These are phyloP conservation scores for Melinaea marsaeus DNA, from an alignment of 2,888 invertebrate genomes.

Conservation along the genomic window DNA sequence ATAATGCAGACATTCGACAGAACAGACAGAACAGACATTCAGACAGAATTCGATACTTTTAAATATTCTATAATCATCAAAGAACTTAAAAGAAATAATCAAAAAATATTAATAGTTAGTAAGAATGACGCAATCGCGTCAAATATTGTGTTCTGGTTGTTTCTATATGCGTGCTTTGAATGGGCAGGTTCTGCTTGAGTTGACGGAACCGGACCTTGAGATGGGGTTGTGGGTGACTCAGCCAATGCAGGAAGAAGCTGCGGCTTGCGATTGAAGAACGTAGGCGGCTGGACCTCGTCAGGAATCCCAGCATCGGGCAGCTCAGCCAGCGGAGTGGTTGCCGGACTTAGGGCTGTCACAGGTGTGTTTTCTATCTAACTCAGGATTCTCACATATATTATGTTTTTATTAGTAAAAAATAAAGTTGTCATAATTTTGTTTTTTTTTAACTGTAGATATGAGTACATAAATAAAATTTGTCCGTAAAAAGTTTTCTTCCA, in stretches of 20 bases:
- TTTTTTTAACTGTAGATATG: no score
- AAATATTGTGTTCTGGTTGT: slow-evolving; percentile 79
- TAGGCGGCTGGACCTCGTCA: slow-evolving; percentile 89
- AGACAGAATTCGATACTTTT: no score
- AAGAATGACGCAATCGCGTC: slow-evolving; percentile 71
- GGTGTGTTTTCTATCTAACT: slow-evolving; percentile 52
- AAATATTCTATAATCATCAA: neutral
- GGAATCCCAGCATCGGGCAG: slow-evolving; percentile 92
- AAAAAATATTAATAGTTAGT: slow-evolving; percentile 9
- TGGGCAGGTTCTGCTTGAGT: slow-evolving; percentile 91
- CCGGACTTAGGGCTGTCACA: slow-evolving; percentile 93
- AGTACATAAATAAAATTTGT: no score
- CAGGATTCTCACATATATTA: no score
- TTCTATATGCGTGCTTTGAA: slow-evolving; percentile 83
- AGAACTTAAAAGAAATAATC: neutral
- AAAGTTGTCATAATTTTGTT: no score
- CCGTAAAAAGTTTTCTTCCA: neutral
- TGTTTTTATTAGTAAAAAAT: neutral
- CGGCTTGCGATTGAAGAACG: slow-evolving; percentile 96
- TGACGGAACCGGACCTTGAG: slow-evolving; percentile 94
- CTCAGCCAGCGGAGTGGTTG: slow-evolving; percentile 95
- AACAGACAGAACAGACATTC: no score
- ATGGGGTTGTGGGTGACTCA: slow-evolving; percentile 93
- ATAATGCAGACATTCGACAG: no score
- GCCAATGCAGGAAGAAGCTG: slow-evolving; percentile 95